phyloP scores from a whole-genome alignment of 2,888 invertebrate genomes.

The Mythimna vitellina region DNA sequence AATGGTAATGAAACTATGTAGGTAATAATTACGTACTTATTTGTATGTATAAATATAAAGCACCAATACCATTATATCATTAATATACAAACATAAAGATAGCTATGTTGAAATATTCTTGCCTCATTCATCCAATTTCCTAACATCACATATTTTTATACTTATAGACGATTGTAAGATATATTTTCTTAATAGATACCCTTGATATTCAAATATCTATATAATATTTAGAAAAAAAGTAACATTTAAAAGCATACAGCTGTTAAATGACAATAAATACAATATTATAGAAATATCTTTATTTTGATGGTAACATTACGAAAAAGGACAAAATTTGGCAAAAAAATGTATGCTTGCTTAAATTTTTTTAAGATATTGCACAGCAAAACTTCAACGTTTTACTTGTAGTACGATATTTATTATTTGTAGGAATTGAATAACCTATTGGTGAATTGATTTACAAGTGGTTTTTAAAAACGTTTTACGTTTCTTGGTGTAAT shows the following conservation, averaged over 20 bases:
- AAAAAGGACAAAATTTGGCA: background rate
- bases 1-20: conserved; percentile 57
- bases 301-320: conserved; percentile 28
- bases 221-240: conserved; percentile 36
- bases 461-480: conserved; percentile 11
- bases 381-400: background rate
- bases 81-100: conserved; percentile 54
- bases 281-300: conserved; percentile 36
- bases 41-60: conserved; percentile 52
- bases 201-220: conserved; percentile 63
- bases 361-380: background rate
- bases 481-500: conserved; percentile 17
- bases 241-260: conserved; percentile 63
- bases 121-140: conserved; percentile 80
- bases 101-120: conserved; percentile 79
- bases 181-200: conserved; percentile 73
- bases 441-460: conserved; percentile 12
- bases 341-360: conserved; percentile 10
- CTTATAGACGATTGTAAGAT: conserved; percentile 73
- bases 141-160: conserved; percentile 80
- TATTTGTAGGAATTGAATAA: conserved; percentile 16
- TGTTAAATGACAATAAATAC: conserved; percentile 71
- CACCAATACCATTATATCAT: conserved; percentile 51
- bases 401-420: conserved; percentile 1
- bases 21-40: conserved; percentile 54